Percentiles rank a stretch among this genome's conserved stretches.
Evolutionary conservation across 1,140 invertebrate species (phyloP).

Genomic region (Eueides isabella): DNA sequence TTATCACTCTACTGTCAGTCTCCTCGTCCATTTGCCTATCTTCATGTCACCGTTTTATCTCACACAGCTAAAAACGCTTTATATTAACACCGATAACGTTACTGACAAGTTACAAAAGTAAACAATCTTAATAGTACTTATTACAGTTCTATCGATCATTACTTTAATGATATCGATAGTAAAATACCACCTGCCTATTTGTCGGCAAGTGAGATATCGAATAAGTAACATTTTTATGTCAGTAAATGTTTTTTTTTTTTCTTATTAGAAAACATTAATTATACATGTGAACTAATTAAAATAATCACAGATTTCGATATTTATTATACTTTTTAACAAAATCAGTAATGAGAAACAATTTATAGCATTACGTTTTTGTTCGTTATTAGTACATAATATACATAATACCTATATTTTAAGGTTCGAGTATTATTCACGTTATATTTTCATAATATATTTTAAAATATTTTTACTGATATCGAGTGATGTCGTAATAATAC

Average conservation of each 20-base stretch:
- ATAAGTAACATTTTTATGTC: background rate
- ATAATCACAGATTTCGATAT: background rate
- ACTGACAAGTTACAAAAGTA: slow-evolving; percentile 18
- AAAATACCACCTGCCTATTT: background rate
- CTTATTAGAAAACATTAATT: background rate
- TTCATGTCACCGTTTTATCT: slow-evolving; percentile 44
- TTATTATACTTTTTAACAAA: too few relatives aligned
- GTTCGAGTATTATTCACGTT: too few relatives aligned
- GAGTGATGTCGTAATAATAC: too few relatives aligned
- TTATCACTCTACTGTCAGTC: slow-evolving; percentile 30
- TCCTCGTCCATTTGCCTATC: slow-evolving; percentile 46
- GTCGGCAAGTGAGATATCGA: background rate
- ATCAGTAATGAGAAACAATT: too few relatives aligned
- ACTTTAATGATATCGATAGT: slow-evolving; percentile 1
- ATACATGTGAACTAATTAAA: background rate
- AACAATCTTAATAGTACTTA: slow-evolving; percentile 8
- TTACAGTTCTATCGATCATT: background rate
- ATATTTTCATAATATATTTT: too few relatives aligned
- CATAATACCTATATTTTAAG: too few relatives aligned
- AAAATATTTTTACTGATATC: too few relatives aligned
- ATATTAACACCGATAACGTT: slow-evolving; percentile 25
- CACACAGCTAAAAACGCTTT: slow-evolving; percentile 21
- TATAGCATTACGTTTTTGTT: too few relatives aligned
- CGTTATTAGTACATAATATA: too few relatives aligned
- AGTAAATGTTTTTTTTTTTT: background rate